These are phyloP conservation scores for Sylvicapra grimmia DNA, from an alignment of 2,113 vertebrate species.

Conservation along the genomic window DNA sequence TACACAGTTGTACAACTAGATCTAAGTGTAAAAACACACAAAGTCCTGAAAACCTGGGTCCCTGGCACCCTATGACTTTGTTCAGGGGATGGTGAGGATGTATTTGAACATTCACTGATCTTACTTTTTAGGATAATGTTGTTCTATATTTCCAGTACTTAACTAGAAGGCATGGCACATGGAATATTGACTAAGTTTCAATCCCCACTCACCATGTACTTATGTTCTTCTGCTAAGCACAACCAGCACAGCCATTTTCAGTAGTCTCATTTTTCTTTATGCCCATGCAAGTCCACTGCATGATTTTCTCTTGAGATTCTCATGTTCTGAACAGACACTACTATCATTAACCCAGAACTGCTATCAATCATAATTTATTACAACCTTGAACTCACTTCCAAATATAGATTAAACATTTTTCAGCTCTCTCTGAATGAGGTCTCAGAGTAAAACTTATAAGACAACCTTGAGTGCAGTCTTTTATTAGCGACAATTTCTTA, in stretches of 20 bases:
- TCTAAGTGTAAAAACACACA: not conserved
- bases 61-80: not conserved
- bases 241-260: not conserved
- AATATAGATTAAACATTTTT: slow-evolving; percentile 28
- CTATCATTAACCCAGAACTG: not conserved
- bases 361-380: slow-evolving; percentile 17
- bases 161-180: not conserved
- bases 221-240: not conserved
- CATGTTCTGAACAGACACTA: not conserved
- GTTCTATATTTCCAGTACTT: not conserved
- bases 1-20: not conserved
- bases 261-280: not conserved
- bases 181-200: not conserved
- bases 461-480: not conserved
- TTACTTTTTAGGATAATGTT: not conserved
- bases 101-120: not conserved
- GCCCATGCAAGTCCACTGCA: not conserved
- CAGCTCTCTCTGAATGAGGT: not conserved
- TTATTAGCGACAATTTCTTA: not conserved
- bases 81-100: not conserved
- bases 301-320: not conserved
- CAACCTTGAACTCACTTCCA: not conserved
- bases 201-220: not conserved
- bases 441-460: not conserved
- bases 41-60: not conserved